These are phyloP conservation scores for Chiloscyllium plagiosum DNA, from an alignment of 2,113 vertebrate genomes.

Conservation along the genomic window DNA sequence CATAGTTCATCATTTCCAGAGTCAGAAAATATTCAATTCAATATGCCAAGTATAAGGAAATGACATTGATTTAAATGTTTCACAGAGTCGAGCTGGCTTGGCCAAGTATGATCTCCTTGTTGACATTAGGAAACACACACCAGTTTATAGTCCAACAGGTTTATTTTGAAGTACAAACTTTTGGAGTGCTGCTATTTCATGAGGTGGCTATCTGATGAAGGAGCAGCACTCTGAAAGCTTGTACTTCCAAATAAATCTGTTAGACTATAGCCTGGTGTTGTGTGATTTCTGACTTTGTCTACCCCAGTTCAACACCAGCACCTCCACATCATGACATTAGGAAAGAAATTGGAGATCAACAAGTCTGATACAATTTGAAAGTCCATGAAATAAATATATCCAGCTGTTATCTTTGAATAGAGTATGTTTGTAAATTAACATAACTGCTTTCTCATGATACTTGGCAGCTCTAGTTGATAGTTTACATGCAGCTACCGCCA, in stretches of 20 bases:
- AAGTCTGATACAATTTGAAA: background rate
- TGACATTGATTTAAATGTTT: background rate
- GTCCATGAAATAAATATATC: background rate
- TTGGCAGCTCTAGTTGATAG: background rate
- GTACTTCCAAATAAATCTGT: too few species aligned
- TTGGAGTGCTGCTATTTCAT: too few species aligned
- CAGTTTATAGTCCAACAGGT: too few species aligned
- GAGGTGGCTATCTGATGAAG: too few species aligned
- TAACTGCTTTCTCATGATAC: background rate
- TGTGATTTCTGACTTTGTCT: too few species aligned
- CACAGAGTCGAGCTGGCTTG: background rate
- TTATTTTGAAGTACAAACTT: too few species aligned
- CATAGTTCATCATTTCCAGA: background rate
- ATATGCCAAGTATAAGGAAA: background rate
- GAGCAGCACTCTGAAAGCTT: too few species aligned
- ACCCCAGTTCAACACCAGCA: too few species aligned
- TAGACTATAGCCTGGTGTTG: too few species aligned
- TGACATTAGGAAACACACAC: background rate
- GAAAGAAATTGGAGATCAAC: background rate
- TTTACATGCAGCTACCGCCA: background rate
- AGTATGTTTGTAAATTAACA: background rate
- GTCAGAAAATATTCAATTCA: background rate
- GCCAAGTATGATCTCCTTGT: background rate
- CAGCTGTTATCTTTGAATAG: background rate
- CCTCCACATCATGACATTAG: too few species aligned